phyloP scores from a whole-genome alignment of 2,113 vertebrate genomes.

The Podarcis muralis region DNA sequence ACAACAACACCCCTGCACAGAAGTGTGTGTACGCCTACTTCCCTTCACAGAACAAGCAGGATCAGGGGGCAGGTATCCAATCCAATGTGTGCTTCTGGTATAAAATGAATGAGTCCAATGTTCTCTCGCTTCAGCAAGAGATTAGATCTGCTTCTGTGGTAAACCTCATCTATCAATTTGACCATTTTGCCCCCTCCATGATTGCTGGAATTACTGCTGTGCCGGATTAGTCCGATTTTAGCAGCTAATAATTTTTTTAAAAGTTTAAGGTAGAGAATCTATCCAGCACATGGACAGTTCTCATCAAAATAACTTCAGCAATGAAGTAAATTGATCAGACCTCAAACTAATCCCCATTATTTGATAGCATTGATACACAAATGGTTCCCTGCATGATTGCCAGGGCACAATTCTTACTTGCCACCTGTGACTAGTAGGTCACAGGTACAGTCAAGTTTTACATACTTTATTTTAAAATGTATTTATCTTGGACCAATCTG shows the following conservation, averaged over 20 bases:
- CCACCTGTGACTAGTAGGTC: neutral
- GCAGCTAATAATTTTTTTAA: neutral
- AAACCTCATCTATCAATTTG: neutral
- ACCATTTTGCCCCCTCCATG: neutral
- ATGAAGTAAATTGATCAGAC: no score
- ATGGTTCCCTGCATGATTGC: neutral
- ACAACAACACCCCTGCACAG: neutral
- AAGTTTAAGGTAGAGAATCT: neutral
- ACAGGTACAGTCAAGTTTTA: neutral
- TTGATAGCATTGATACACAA: neutral
- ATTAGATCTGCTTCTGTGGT: neutral
- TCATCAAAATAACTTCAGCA: no score
- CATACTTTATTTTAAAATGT: neutral
- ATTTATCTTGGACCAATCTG: neutral
- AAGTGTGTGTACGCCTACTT: neutral
- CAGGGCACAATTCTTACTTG: neutral
- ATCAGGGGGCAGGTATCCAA: neutral
- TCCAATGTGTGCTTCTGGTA: neutral
- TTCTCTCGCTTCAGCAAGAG: neutral
- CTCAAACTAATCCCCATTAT: no score
- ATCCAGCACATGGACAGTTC: no score
- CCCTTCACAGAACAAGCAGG: no score
- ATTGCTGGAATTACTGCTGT: neutral
- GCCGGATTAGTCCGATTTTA: neutral
- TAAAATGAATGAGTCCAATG: neutral